phyloP scores from a whole-genome alignment of 2,888 invertebrate species.

The Drosophila bunnanda region DNA sequence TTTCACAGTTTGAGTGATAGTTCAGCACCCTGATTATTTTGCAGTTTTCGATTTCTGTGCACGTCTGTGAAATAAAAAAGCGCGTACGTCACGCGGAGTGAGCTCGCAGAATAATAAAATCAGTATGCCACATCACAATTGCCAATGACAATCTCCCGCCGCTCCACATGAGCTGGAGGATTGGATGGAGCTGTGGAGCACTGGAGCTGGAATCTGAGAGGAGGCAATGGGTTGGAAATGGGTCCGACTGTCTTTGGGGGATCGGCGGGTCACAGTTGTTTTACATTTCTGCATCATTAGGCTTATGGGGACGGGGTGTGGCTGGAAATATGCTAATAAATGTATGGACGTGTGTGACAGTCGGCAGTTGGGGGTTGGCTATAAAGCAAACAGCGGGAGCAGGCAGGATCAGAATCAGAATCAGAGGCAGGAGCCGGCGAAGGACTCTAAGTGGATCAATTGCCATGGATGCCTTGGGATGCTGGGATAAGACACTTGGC shows the following conservation, averaged over 20 bases:
- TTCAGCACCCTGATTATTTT: slow-evolving; percentile 8
- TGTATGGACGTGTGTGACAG: slow-evolving; percentile 35
- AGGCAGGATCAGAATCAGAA: not conserved
- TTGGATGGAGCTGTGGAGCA: not conserved
- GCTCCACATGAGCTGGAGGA: slow-evolving; percentile 12
- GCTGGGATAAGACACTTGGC: slow-evolving; percentile 25
- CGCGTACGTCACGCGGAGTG: slow-evolving; percentile 40
- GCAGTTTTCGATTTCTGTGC: slow-evolving; percentile 33
- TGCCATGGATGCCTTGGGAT: slow-evolving; percentile 5
- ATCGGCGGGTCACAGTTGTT: slow-evolving; percentile 33
- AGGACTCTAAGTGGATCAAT: slow-evolving; percentile 28
- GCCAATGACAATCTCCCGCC: slow-evolving; percentile 27
- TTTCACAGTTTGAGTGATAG: slow-evolving; percentile 1
- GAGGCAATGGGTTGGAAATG: slow-evolving; percentile 13
- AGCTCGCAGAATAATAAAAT: slow-evolving; percentile 32
- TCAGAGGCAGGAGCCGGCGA: not conserved
- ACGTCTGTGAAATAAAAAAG: slow-evolving; percentile 48
- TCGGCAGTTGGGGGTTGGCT: not conserved
- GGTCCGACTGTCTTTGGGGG: slow-evolving; percentile 18
- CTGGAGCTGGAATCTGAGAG: not conserved
- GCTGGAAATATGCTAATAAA: slow-evolving; percentile 48
- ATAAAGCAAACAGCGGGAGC: slow-evolving; percentile 45
- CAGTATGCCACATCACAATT: slow-evolving; percentile 29
- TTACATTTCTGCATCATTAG: slow-evolving; percentile 46
- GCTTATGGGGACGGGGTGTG: slow-evolving; percentile 10